Evolutionary conservation across 2,888 invertebrate genomes (phyloP).

Genomic region (Saturnia japonica): DNA sequence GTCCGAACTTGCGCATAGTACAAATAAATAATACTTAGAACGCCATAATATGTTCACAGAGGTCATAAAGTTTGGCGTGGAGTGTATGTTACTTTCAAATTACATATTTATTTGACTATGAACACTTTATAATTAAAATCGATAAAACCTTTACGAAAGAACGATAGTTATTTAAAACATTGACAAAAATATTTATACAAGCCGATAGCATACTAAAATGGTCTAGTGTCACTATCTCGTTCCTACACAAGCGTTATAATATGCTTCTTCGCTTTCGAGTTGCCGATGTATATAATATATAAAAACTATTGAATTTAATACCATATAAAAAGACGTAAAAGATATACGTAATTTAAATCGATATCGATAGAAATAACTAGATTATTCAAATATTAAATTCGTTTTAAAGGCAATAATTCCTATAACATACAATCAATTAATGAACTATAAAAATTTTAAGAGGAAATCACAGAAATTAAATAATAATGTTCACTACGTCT

Average conservation of each 20-base stretch:
- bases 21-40: too few relatives aligned
- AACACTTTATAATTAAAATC: background rate
- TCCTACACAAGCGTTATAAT: too few relatives aligned
- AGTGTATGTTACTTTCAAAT: background rate
- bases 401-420: constrained; percentile 68
- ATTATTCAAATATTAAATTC: constrained; percentile 59
- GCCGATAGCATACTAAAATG: too few relatives aligned
- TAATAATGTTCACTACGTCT: constrained; percentile 40
- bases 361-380: constrained; percentile 10
- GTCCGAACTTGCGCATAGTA: too few relatives aligned
- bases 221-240: too few relatives aligned
- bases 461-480: constrained; percentile 55
- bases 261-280: too few relatives aligned
- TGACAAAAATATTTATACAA: too few relatives aligned
- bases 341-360: background rate
- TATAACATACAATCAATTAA: constrained; percentile 36
- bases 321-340: background rate
- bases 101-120: background rate
- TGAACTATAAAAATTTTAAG: constrained; percentile 42
- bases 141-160: background rate
- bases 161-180: background rate
- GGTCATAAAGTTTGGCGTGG: too few relatives aligned
- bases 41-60: too few relatives aligned
- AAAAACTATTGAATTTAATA: background rate
- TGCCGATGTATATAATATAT: too few relatives aligned